Conservation (phyloP, 2,797 vertebrate species). For the Tympanoctomys barrerae region DNA sequence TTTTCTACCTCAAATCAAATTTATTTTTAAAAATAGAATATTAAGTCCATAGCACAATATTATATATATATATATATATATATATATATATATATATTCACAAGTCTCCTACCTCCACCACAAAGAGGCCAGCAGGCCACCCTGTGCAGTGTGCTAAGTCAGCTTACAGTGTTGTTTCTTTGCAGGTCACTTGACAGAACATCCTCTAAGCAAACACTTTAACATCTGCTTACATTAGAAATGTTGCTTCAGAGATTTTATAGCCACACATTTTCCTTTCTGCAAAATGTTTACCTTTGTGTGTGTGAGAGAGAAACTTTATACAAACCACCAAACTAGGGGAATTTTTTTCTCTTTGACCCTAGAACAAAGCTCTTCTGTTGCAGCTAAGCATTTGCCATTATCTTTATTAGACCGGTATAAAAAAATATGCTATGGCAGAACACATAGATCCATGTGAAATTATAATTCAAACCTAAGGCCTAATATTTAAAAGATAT, state of each 20-base stretch:
- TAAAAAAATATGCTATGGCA: neutral
- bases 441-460: neutral
- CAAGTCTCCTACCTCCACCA: neutral
- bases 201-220: neutral
- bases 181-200: neutral
- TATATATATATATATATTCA: neutral
- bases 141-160: neutral
- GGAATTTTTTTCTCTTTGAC: neutral
- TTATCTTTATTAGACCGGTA: neutral
- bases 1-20: neutral
- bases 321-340: neutral
- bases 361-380: neutral
- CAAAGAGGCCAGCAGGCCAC: neutral
- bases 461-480: neutral
- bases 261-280: neutral
- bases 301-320: neutral
- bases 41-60: neutral
- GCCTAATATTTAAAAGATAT: neutral
- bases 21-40: neutral
- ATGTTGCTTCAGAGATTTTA: constrained; percentile 28
- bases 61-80: neutral
- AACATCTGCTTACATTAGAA: constrained; percentile 43
- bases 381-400: neutral
- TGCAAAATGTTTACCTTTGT: neutral
- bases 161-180: neutral